Conservation (phyloP, 2,113 vertebrate genomes). For the Phylloscopus trochilus region DNA sequence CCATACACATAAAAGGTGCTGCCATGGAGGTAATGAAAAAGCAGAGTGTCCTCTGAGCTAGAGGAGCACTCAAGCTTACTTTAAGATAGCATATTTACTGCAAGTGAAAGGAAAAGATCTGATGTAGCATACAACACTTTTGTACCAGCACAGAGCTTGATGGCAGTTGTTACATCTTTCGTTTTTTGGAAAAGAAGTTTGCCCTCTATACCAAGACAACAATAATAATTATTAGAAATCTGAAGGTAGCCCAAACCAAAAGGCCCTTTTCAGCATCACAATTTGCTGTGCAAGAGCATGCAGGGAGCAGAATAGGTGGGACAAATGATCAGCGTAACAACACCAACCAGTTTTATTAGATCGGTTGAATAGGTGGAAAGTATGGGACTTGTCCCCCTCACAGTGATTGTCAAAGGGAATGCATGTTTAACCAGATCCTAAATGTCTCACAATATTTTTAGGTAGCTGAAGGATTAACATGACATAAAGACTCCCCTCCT, state of each 20-base stretch:
- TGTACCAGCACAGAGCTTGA: background rate
- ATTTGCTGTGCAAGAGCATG: background rate
- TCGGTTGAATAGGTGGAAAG: background rate
- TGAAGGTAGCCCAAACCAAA: background rate
- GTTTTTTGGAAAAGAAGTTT: constrained; percentile 14
- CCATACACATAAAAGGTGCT: background rate
- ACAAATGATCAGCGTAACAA: background rate
- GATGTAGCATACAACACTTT: background rate
- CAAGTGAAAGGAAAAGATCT: background rate
- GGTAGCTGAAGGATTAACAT: background rate
- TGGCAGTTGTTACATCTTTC: background rate
- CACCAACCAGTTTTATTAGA: background rate
- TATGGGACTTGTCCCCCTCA: background rate
- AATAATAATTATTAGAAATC: background rate
- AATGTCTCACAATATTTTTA: background rate
- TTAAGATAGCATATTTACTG: background rate
- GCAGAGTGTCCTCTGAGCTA: background rate
- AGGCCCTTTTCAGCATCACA: background rate
- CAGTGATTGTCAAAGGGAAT: background rate
- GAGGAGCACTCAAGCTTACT: background rate
- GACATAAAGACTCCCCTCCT: background rate
- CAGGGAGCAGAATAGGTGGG: background rate
- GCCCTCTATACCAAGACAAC: background rate
- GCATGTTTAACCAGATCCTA: background rate
- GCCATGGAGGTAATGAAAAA: background rate